Evolutionary conservation across 2,888 invertebrate species (phyloP).

Genomic region (Dorcus hopei): DNA sequence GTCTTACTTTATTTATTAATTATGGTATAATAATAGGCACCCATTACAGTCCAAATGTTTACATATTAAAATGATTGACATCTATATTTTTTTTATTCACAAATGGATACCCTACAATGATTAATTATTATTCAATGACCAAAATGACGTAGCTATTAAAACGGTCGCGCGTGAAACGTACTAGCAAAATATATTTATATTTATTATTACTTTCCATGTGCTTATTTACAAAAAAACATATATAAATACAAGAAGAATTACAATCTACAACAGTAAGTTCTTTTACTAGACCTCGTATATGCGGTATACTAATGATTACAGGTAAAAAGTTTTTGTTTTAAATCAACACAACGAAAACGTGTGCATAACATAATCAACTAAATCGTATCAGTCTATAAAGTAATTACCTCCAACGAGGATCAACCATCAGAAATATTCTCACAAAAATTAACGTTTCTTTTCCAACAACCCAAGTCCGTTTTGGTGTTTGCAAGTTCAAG

Average conservation of each 20-base stretch:
- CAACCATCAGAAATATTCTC: too few species aligned
- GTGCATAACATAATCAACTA: too few species aligned
- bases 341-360: too few species aligned
- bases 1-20: conserved; percentile 22
- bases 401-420: too few species aligned
- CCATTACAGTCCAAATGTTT: conserved; percentile 38
- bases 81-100: conserved; percentile 29
- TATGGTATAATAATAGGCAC: conserved; percentile 32
- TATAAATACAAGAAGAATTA: background rate
- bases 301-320: background rate
- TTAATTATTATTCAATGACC: conserved; percentile 9
- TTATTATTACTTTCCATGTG: conserved; percentile 2
- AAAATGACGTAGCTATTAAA: conserved; percentile 19
- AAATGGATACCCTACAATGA: conserved; percentile 24
- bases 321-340: too few species aligned
- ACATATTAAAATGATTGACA: conserved; percentile 33
- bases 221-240: conserved; percentile 11
- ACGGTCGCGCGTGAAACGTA: conserved; percentile 4
- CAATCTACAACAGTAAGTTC: background rate
- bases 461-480: too few species aligned
- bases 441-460: too few species aligned
- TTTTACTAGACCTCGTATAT: background rate
- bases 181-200: conserved; percentile 24
- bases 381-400: too few species aligned
- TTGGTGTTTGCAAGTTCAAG: too few species aligned